These are phyloP conservation scores for Gambusia affinis DNA, from an alignment of 2,113 vertebrate species.

Conservation along the genomic window DNA sequence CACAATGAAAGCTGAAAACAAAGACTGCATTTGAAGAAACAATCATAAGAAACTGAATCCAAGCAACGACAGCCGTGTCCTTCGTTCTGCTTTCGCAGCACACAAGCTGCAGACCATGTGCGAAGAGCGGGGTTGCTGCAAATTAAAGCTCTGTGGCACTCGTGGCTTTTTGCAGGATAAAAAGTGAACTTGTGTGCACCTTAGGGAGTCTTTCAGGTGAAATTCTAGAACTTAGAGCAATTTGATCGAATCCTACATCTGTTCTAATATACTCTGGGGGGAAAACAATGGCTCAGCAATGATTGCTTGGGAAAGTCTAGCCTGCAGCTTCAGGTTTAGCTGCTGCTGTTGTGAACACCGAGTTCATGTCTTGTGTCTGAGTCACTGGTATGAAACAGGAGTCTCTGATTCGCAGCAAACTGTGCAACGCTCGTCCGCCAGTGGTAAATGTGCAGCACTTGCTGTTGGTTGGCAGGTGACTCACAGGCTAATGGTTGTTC, in stretches of 20 bases:
- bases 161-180: too few species aligned
- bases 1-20: not conserved
- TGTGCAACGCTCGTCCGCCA: conserved; percentile 21
- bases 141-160: not conserved
- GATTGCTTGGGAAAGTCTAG: not conserved
- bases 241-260: too few species aligned
- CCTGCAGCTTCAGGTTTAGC: not conserved
- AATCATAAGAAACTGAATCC: not conserved
- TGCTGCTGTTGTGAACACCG: not conserved
- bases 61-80: not conserved
- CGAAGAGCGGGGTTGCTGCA: too few species aligned
- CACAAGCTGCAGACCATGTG: too few species aligned
- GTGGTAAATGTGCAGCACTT: conserved; percentile 12
- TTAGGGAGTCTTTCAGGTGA: not conserved
- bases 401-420: conserved; percentile 27
- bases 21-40: not conserved
- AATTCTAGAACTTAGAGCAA: not conserved
- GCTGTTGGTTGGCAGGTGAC: conserved; percentile 42
- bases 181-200: too few species aligned
- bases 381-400: conserved; percentile 20
- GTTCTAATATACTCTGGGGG: too few species aligned
- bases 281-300: not conserved
- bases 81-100: not conserved
- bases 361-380: conserved; percentile 12
- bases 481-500: conserved; percentile 57